Conservation (phyloP, 1,140 invertebrate species). For the Saccostrea glomerata region DNA sequence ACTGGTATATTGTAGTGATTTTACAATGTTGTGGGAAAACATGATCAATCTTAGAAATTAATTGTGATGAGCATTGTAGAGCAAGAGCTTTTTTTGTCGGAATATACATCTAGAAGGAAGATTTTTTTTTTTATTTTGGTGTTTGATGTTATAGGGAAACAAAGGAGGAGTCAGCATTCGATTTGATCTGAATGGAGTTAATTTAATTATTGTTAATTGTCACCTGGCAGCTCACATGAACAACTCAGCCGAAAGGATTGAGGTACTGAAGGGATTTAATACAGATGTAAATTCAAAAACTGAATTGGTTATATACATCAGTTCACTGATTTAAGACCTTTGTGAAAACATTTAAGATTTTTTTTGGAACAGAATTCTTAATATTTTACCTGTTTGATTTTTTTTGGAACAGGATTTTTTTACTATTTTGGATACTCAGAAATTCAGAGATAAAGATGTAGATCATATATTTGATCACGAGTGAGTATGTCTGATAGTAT, state of each 20-base stretch:
- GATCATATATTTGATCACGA: conserved; percentile 93
- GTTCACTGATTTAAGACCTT: too few relatives aligned
- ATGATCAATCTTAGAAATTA: too few relatives aligned
- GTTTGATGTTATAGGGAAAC: conserved; percentile 87
- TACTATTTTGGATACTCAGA: conserved; percentile 83
- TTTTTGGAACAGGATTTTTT: conserved; percentile 85
- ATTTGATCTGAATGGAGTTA: conserved; percentile 91
- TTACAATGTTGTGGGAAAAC: too few relatives aligned
- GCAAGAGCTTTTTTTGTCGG: too few relatives aligned
- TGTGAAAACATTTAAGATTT: too few relatives aligned
- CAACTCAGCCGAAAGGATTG: conserved; percentile 87
- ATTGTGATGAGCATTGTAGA: too few relatives aligned
- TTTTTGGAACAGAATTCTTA: too few relatives aligned
- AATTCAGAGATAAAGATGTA: conserved; percentile 84
- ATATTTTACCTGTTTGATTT: conserved; percentile 13
- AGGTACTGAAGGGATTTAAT: conserved; percentile 68
- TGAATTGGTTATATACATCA: too few relatives aligned
- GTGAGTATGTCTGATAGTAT: conserved; percentile 80
- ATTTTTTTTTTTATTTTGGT: not conserved
- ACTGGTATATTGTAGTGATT: too few relatives aligned
- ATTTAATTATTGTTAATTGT: conserved; percentile 91
- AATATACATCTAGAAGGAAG: not conserved
- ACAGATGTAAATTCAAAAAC: too few relatives aligned
- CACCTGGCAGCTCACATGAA: conserved; percentile 94
- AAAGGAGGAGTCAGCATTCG: conserved; percentile 95